Conservation (phyloP, 2,797 vertebrate genomes). For the Onychomys leucogaster region DNA sequence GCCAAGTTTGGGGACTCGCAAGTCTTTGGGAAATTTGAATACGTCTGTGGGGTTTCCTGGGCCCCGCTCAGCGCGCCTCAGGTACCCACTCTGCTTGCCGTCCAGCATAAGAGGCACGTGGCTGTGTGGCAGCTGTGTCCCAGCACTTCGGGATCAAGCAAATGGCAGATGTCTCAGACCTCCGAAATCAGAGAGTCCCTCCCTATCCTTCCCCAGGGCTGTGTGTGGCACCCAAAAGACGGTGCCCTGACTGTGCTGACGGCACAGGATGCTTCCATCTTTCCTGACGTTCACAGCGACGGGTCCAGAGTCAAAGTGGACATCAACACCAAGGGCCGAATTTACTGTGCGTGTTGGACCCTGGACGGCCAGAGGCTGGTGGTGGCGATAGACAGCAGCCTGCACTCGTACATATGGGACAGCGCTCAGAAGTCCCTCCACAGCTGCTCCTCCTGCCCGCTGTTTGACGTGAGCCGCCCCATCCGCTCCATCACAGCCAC, state of each 20-base stretch:
- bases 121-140: conserved; percentile 95
- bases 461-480: conserved; percentile 93
- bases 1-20: conserved; percentile 93
- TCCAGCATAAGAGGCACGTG: conserved; percentile 95
- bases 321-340: conserved; percentile 89
- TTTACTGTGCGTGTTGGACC: conserved; percentile 97
- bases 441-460: conserved; percentile 92
- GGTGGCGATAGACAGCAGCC: conserved; percentile 93
- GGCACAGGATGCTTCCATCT: conserved; percentile 92
- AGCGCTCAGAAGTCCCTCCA: conserved; percentile 92
- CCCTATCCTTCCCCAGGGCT: conserved; percentile 95
- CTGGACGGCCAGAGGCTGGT: conserved; percentile 95
- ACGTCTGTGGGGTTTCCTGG: conserved; percentile 95
- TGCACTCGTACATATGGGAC: conserved; percentile 96
- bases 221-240: conserved; percentile 95
- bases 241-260: conserved; percentile 94
- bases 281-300: conserved; percentile 91
- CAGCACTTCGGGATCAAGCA: conserved; percentile 90
- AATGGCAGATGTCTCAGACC: conserved; percentile 93
- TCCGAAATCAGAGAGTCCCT: conserved; percentile 94
- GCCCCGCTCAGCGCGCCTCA: conserved; percentile 88
- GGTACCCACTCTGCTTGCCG: conserved; percentile 92
- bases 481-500: conserved; percentile 93
- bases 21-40: conserved; percentile 96
- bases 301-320: conserved; percentile 91